A percentile compares a stretch with the other conserved stretches of the same genome.
Conservation (phyloP, 2,888 invertebrate species). For the Homarus gammarus region DNA sequence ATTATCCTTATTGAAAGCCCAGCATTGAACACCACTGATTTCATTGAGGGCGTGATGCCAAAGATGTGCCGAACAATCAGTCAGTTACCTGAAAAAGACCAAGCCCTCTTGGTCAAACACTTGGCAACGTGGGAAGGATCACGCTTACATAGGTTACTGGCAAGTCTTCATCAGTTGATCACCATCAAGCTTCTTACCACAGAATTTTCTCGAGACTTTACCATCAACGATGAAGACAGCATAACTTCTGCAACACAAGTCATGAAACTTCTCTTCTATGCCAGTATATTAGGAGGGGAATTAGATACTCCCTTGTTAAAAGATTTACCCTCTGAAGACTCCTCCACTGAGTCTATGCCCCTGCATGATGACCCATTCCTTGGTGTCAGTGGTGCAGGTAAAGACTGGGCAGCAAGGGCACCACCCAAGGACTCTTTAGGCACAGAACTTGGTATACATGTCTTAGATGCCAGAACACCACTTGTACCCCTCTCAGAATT, state of each 20-base stretch:
- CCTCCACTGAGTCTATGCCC: slow-evolving; percentile 15
- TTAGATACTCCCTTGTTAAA: slow-evolving; percentile 64
- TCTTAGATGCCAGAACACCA: slow-evolving; percentile 90
- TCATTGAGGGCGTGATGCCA: slow-evolving; percentile 71
- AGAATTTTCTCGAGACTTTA: slow-evolving; percentile 65
- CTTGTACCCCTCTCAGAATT: slow-evolving; percentile 92
- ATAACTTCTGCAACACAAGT: slow-evolving; percentile 92
- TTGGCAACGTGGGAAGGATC: slow-evolving; percentile 66
- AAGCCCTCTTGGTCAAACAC: slow-evolving; percentile 61
- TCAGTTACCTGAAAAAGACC: slow-evolving; percentile 59
- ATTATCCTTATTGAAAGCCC: slow-evolving; percentile 74
- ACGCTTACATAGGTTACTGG: slow-evolving; percentile 63
- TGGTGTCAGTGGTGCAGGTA: slow-evolving; percentile 85
- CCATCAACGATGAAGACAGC: slow-evolving; percentile 85
- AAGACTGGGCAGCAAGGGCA: slow-evolving; percentile 55
- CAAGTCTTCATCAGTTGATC: slow-evolving; percentile 73
- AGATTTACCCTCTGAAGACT: slow-evolving; percentile 50
- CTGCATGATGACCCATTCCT: slow-evolving; percentile 57
- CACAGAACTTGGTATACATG: slow-evolving; percentile 86
- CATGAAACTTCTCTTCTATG: slow-evolving; percentile 93
- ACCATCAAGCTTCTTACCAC: slow-evolving; percentile 74
- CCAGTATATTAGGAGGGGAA: slow-evolving; percentile 89
- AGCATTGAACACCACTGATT: slow-evolving; percentile 68
- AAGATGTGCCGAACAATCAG: slow-evolving; percentile 64
- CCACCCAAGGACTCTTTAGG: slow-evolving; percentile 83